These are phyloP conservation scores for Pachymerium ferrugineum DNA, from an alignment of 2,888 invertebrate genomes.

Conservation along the genomic window DNA sequence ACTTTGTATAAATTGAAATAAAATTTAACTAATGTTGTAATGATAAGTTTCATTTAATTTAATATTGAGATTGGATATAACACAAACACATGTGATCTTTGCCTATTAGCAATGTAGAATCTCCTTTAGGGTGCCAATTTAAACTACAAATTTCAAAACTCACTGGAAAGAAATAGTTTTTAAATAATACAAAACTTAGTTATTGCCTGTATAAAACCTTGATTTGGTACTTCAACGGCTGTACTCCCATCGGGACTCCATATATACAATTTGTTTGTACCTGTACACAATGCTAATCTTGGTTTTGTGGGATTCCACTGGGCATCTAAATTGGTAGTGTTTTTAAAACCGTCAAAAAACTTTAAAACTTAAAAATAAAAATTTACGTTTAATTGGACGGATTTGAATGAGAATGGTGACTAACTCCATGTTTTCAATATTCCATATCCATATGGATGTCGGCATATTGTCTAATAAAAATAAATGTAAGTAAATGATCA, in stretches of 20 bases:
- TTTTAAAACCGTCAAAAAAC: background rate
- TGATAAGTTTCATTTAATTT: background rate
- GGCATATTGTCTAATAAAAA: conserved; percentile 49
- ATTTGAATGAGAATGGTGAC: conserved; percentile 46
- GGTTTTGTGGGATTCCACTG: conserved; percentile 47
- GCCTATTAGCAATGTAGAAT: background rate
- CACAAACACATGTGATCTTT: conserved; percentile 20
- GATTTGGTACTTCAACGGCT: conserved; percentile 25
- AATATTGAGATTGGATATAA: background rate
- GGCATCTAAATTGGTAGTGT: too few relatives aligned
- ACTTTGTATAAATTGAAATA: background rate
- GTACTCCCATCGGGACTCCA: conserved; percentile 45
- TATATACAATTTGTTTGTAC: conserved; percentile 48
- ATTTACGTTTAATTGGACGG: conserved; percentile 46
- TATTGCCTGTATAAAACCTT: background rate
- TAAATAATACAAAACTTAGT: background rate
- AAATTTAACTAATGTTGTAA: background rate
- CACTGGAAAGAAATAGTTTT: conserved; percentile 5
- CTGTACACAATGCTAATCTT: conserved; percentile 48
- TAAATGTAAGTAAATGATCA: background rate
- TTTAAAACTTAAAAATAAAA: background rate
- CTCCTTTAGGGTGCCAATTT: background rate
- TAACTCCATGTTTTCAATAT: conserved; percentile 43
- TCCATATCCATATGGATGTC: conserved; percentile 49
- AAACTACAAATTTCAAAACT: background rate